Base-by-base conservation (phyloP, 2,113 vertebrate genomes). In the Calypte anna region DNA sequence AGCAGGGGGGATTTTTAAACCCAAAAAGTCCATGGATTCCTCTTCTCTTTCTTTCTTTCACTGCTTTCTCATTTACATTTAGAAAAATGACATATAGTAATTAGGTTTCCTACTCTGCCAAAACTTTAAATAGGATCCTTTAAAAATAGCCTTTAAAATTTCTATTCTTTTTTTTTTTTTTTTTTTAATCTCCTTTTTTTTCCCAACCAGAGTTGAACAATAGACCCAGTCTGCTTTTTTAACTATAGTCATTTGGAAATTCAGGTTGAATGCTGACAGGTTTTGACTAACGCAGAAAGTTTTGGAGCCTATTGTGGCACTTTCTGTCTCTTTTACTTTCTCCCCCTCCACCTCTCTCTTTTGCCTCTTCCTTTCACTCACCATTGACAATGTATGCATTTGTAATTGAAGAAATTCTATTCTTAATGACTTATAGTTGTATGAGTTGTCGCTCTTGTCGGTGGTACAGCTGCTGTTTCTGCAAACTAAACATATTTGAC, bases 401-500 rank as follows among this genome's bases (percentile, higher is more conserved):
- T 18, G 22, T 91, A 96, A 89, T 63, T 85, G 86, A 94, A 73
- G 61, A 72, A 83, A 59, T 88, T 95, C 82, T 94, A 36, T 91
- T 86, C 91, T 94, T 94, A 94, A 90, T 27, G 7, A 88, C 24
- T 96, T 95, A 91, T 31, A 77, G 24, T 90, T 69, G 36, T 90
- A 80, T 2, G 9, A 87, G 57, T 59, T 85, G 50, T 64, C 31
- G 3, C 86, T 95, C 72, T 86, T 94, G 88, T 82, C 4, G 1
- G 36, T 74, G 46, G 1, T 53, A 11, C 0, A 18, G 79, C 63
- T 93, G 73, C 66, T 88, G 17, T 94, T 93, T 95, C 90, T 9
- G 6, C 69, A 93, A 94, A 77, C 54, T 92, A 95, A 97, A 94
- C 57, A 80, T 22, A 95, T 85, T 95, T 96, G 90, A 96, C 93